phyloP scores from a whole-genome alignment of 53 echinoderm and acorn worm genomes.

The Luidia sarsii region DNA sequence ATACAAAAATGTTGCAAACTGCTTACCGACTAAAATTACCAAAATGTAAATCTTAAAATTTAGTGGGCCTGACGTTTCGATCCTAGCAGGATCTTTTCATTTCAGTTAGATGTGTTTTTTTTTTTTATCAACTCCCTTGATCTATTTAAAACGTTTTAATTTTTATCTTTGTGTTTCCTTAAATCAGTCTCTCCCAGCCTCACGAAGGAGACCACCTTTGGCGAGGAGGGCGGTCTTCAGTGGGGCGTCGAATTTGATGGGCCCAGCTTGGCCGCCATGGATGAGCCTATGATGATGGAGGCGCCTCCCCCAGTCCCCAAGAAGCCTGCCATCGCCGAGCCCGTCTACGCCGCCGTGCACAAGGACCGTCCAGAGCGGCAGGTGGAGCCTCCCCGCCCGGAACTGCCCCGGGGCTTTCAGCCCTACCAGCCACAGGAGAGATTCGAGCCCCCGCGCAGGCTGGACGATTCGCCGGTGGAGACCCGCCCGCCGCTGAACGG shows the following conservation, averaged over 20 bases:
- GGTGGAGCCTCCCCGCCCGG: neutral
- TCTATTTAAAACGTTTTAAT: neutral
- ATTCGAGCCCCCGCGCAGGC: neutral
- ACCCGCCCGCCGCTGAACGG: conserved; percentile 19
- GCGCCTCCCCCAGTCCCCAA: conserved; percentile 44
- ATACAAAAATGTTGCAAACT: too few relatives aligned
- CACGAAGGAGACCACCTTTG: conserved; percentile 49
- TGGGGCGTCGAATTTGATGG: conserved; percentile 40
- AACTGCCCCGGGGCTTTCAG: neutral
- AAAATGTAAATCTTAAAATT: too few relatives aligned
- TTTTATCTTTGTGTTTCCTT: neutral
- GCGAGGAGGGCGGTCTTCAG: conserved; percentile 31
- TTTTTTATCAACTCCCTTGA: too few relatives aligned
- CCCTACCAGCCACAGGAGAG: neutral
- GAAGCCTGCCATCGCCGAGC: conserved; percentile 53
- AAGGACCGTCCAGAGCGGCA: conserved; percentile 42
- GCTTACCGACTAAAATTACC: too few relatives aligned
- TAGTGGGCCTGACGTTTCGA: too few relatives aligned
- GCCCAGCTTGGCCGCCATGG: conserved; percentile 55
- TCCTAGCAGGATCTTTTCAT: too few relatives aligned
- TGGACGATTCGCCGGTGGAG: conserved; percentile 3
- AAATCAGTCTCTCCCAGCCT: conserved; percentile 20
- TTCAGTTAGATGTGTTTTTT: too few relatives aligned
- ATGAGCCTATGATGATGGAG: conserved; percentile 28
- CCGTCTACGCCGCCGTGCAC: conserved; percentile 70